These are phyloP conservation scores for Tetramorium alpestre DNA, from an alignment of 1,140 invertebrate species.

Conservation along the genomic window DNA sequence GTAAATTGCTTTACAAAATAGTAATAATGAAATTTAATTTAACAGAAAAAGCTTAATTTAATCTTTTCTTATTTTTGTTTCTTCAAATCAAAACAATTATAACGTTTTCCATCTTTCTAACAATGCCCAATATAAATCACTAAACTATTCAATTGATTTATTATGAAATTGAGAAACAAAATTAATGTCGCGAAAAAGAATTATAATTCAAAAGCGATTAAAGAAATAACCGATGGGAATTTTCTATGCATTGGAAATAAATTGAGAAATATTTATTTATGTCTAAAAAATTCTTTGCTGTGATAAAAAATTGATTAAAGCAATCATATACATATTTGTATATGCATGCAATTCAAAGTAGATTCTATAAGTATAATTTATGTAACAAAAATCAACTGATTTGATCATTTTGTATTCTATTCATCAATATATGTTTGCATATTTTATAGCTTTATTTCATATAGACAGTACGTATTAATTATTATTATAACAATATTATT, in stretches of 20 bases:
- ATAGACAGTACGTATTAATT: not conserved
- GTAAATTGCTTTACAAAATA: conserved; percentile 6
- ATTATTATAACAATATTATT: conserved; percentile 17
- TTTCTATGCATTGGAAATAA: no score
- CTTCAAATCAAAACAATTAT: not conserved
- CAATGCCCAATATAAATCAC: not conserved
- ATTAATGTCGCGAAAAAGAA: no score
- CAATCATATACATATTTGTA: no score
- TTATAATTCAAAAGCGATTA: no score
- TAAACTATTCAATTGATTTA: not conserved
- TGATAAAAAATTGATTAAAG: no score
- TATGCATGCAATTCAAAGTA: no score
- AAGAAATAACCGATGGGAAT: no score
- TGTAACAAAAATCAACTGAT: no score
- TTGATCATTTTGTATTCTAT: no score
- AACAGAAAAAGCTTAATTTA: not conserved
- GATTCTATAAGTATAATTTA: no score
- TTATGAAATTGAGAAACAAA: not conserved
- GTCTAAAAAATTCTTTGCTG: no score
- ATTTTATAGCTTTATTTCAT: not conserved
- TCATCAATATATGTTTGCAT: not conserved
- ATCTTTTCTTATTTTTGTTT: not conserved
- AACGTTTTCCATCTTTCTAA: not conserved
- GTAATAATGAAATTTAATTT: not conserved
- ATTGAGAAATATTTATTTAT: no score